Conservation (phyloP, 2,888 invertebrate genomes). For the Encarsia formosa region DNA sequence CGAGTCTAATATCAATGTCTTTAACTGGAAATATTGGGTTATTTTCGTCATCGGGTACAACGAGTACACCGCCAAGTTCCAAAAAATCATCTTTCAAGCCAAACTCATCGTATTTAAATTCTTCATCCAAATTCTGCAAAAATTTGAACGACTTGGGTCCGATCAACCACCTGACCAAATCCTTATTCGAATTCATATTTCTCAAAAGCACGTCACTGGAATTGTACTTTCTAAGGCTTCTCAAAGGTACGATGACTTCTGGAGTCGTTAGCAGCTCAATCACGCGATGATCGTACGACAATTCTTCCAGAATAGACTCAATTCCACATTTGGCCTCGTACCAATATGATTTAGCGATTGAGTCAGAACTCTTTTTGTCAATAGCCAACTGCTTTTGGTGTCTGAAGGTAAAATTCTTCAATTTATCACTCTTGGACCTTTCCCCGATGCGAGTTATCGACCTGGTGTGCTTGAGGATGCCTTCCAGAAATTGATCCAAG, state of each 20-base stretch:
- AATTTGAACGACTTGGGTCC: no score
- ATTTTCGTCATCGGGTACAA: no score
- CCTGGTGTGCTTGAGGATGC: not conserved
- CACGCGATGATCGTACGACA: not conserved
- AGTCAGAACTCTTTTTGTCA: not conserved
- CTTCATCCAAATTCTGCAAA: no score
- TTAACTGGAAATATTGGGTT: no score
- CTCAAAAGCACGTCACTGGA: not conserved
- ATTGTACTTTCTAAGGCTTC: not conserved
- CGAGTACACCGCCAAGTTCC: not conserved
- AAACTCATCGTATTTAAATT: not conserved
- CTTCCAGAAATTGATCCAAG: conserved; percentile 1
- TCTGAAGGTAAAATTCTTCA: not conserved
- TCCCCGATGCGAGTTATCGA: not conserved
- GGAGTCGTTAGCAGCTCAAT: not conserved
- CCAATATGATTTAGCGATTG: not conserved
- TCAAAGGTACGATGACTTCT: not conserved
- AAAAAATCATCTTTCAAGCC: not conserved
- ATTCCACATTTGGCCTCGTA: not conserved
- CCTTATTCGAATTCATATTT: not conserved
- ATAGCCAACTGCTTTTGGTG: not conserved
- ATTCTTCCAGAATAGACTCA: not conserved
- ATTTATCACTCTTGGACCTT: not conserved
- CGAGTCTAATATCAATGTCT: no score
- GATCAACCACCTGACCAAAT: not conserved